Base-by-base conservation (phyloP, 2,888 invertebrate genomes). In the Heteromyza rotundicornis region DNA sequence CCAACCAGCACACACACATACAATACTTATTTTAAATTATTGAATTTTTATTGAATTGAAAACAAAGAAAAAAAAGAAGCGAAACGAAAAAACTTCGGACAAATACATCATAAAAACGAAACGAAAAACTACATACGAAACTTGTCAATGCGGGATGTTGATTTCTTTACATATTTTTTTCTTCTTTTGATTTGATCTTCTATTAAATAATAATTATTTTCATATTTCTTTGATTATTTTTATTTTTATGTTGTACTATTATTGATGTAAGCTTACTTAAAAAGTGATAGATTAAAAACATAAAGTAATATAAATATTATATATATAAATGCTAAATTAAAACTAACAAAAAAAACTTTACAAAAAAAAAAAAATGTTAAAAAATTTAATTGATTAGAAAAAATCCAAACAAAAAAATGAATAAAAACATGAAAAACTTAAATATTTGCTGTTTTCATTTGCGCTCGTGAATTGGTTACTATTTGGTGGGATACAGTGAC, bases 251-350 rank as follows among this genome's bases (percentile, higher is more conserved):
- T 59, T 50, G 49, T 62, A 54, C 53, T 55, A 58, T 63, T 63
- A 63, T 59, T 59, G 51, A 64, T 62, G 60, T 64, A 66, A 66
- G 66, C 59, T 60, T 66, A 64, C 62, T 64, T 66, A 74, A 74
- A 70, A 57, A 74, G 74, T 74, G 74, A 74, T 74, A 74, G 74
- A 71, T 75, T 74, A 40, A 75, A 75, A 75, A 75, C 71, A 74
- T 74, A 75, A 75, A 75, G 70, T 40, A 19, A 47, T 47, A 47
- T 19, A 47, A 19, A 47, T 47, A 47, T 47, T 17, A 47, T n/a
- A n/a, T n/a, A n/a, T n/a, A n/a, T 47, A 7, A 47, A 47, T 19
- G 14, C 47, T 47, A 47, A 19, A 47, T 20, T 47, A 47, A 47
- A 47, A 40, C 40, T 40, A 40, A 40, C 40, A 40, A 40, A n/a